Evolutionary conservation across 2,888 invertebrate species (phyloP).

Genomic region (Oscheius sp.): DNA sequence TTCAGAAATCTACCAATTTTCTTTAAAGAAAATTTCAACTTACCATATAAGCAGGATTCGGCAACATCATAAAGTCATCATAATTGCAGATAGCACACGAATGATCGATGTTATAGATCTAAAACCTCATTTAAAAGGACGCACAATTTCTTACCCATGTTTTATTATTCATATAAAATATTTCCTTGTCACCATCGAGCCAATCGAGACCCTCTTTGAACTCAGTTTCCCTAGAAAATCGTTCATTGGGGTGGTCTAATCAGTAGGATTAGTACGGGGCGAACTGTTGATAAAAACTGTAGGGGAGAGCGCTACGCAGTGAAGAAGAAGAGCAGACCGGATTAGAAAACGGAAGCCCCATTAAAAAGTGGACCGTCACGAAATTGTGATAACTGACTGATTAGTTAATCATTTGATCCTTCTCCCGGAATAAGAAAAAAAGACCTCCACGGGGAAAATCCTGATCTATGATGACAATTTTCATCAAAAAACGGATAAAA

Average conservation of each 20-base stretch:
- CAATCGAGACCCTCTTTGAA: constrained; percentile 60
- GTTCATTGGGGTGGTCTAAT: constrained; percentile 1
- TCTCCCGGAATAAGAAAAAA: too few relatives aligned
- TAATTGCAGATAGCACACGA: constrained; percentile 46
- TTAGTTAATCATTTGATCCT: too few relatives aligned
- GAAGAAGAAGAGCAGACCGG: background rate
- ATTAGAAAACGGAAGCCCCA: background rate
- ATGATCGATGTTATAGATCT: constrained; percentile 45
- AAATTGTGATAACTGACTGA: too few relatives aligned
- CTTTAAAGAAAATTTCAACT: background rate
- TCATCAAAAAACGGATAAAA: too few relatives aligned
- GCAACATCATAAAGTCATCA: constrained; percentile 42
- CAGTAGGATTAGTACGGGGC: background rate
- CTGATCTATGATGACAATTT: too few relatives aligned
- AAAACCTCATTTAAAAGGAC: background rate
- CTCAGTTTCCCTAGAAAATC: constrained; percentile 58
- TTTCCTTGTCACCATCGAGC: constrained; percentile 49
- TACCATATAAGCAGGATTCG: constrained; percentile 56
- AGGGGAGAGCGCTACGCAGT: background rate
- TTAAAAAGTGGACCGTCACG: too few relatives aligned
- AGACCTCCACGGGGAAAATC: too few relatives aligned
- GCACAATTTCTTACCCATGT: constrained; percentile 42
- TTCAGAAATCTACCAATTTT: background rate
- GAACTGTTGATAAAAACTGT: background rate
- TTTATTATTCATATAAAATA: constrained; percentile 54